Conservation (phyloP, 2,888 invertebrate genomes). For the Hydropsyche betteni region DNA sequence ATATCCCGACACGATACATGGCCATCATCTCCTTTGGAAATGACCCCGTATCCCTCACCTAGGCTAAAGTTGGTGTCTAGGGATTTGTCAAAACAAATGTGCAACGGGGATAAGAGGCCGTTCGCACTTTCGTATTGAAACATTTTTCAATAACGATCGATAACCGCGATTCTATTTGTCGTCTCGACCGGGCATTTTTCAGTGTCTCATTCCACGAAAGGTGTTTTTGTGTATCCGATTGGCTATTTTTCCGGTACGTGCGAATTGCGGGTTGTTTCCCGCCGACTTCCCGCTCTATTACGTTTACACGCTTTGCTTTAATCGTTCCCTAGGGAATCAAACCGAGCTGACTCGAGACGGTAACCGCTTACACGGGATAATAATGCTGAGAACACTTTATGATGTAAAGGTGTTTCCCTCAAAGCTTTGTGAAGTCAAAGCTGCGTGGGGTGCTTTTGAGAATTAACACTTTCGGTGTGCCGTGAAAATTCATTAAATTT, state of each 20-base stretch:
- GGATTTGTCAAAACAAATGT: constrained; percentile 69
- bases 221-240: neutral
- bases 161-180: neutral
- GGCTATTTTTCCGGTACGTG: constrained; percentile 23
- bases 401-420: no score
- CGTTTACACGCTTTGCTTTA: constrained; percentile 63
- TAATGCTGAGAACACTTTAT: constrained; percentile 46
- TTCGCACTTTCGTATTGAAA: constrained; percentile 24
- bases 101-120: constrained; percentile 53
- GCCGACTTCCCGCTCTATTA: constrained; percentile 55
- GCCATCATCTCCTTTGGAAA: constrained; percentile 65
- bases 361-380: constrained; percentile 49
- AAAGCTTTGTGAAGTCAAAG: no score
- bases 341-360: constrained; percentile 44
- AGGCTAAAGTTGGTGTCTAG: constrained; percentile 54
- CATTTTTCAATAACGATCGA: constrained; percentile 36
- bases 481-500: no score
- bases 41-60: constrained; percentile 61
- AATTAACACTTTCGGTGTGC: no score
- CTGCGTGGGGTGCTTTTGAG: no score
- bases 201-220: no score
- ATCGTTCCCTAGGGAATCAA: constrained; percentile 58
- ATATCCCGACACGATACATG: constrained; percentile 58
- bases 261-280: neutral
- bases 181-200: no score